Evolutionary conservation across 2,797 vertebrate genomes (phyloP), one percentile per base, ranked within the genome.

Genomic region (Heterohyrax brucei): DNA sequence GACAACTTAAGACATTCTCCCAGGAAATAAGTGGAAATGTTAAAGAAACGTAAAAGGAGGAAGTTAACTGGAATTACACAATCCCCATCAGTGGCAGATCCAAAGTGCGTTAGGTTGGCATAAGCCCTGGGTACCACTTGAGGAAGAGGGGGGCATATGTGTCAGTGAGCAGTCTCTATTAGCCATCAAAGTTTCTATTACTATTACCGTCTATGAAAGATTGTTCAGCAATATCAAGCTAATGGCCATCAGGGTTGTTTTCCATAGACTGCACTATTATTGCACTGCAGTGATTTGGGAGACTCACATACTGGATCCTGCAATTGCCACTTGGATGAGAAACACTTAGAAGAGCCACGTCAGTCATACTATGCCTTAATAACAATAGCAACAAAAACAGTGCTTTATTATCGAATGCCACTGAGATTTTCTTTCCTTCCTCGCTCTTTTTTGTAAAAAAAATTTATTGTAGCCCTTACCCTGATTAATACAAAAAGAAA

Each of bases 11-110:
- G 59, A 53, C 24, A 8, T 13, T 68, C 26, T 84, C 26, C 18
- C 39, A 72, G n/a, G 26, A 96, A 94, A 87, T 53, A 48, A 89
- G 44, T 10, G 66, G 85, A 89, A 39, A 18, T 10, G 33, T 64
- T 81, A 89, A 62, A 48, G 30, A 18, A 24, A 44, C 2, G n/a
- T 12, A 39, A 39, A 44, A 48, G 22, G 79, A 76, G 44, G 6
- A 18, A 77, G 9, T 28, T 10, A 33, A 26, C 13, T 7, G 26
- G 21, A 33, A 68, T 33, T 6, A 13, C 1, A n/a, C 1, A 4
- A 3, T 46, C 46, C 7, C 28, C 56, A 3, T 22, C 12, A 13
- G 53, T 14, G 53, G 13, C 53, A 16, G 13, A 56, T 16, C 53
- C 18, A 56, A 56, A 14, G 53, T 56, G 18, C 14, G 53, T 12